Base-by-base conservation (phyloP, 2,888 invertebrate species). In the Fragum fragum region DNA sequence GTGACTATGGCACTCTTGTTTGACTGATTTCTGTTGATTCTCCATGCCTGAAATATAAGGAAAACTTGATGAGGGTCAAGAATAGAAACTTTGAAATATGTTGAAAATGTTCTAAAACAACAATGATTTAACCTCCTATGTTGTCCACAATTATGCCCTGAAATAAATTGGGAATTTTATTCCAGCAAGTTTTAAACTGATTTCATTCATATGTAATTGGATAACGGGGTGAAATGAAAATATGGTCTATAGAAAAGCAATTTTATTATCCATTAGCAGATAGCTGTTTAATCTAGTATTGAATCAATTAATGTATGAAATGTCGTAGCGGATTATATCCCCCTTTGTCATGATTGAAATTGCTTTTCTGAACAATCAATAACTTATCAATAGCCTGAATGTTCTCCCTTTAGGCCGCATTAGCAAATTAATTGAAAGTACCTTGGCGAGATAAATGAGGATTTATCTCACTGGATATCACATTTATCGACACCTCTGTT, bases 301-400 rank as follows among this genome's bases (percentile, higher is more conserved):
- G 47, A 66, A 66, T 66, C 66, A 66, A 66, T 66, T 66, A 66
- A 66, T 66, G 66, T 66, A 36, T 66, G 42, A 66, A 66, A 66
- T 66, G 36, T 42, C 42, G 47, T 21, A 42, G 36, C 36, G 47
- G 66, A 66, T 66, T 42, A 66, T 42, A 66, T 42, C 42, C 66
- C 66, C 66, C 29, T 32, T 66, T 66, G 66, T 66, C 66, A 39
- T 66, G 66, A 66, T 66, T 66, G 66, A 42, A 66, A 66, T 66
- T 73, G 32, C 70, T 63, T 53, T 71, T 23, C 39, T 36, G 14
- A 21, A 6, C 68, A 59, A 77, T 77, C 77, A 73, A 77, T 77
- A 77, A n/a, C 66, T 72, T 72, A 73, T 77, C 72, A 77, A 77
- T 77, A 73, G 68, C 11, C 1, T 32, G 14, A 66, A 73, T 77